Percentiles rank a stretch among this genome's conserved stretches.
phyloP scores from a whole-genome alignment of 2,113 vertebrate species.

The Periophthalmodon schlosseri region DNA sequence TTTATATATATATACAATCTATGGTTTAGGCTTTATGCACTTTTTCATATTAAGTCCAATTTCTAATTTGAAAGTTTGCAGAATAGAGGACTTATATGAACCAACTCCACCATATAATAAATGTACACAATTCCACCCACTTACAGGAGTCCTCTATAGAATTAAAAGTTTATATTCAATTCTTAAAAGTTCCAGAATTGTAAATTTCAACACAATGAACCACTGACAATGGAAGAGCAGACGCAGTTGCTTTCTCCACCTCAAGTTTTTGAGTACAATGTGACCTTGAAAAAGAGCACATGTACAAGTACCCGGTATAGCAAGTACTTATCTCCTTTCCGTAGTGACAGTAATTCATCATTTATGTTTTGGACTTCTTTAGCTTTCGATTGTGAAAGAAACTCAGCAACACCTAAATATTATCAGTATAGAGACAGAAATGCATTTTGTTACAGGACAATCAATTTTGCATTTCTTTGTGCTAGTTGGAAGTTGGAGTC shows the following conservation, averaged over 20 bases:
- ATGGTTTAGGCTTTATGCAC: too few relatives aligned
- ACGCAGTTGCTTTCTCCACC: neutral
- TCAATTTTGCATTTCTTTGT: neutral
- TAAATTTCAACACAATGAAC: neutral
- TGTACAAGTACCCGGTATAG: neutral
- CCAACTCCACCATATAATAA: too few relatives aligned
- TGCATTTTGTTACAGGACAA: too few relatives aligned
- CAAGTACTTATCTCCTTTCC: neutral
- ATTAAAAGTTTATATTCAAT: neutral
- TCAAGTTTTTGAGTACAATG: neutral
- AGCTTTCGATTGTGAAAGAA: neutral
- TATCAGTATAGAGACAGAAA: too few relatives aligned
- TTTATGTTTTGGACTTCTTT: neutral
- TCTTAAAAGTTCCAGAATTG: neutral
- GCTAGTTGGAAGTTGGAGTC: neutral
- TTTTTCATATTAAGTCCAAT: too few relatives aligned
- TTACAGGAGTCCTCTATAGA: neutral
- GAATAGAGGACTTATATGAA: too few relatives aligned
- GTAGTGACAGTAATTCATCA: neutral
- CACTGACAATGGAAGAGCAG: neutral
- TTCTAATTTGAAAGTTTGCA: too few relatives aligned
- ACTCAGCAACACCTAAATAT: neutral
- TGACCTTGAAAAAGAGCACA: neutral
- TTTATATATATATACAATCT: too few relatives aligned
- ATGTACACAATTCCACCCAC: too few relatives aligned